Percentiles rank a stretch among this genome's conserved stretches.
These are phyloP conservation scores for Napeogenes sylphis DNA, from an alignment of 2,888 invertebrate species.

Conservation along the genomic window DNA sequence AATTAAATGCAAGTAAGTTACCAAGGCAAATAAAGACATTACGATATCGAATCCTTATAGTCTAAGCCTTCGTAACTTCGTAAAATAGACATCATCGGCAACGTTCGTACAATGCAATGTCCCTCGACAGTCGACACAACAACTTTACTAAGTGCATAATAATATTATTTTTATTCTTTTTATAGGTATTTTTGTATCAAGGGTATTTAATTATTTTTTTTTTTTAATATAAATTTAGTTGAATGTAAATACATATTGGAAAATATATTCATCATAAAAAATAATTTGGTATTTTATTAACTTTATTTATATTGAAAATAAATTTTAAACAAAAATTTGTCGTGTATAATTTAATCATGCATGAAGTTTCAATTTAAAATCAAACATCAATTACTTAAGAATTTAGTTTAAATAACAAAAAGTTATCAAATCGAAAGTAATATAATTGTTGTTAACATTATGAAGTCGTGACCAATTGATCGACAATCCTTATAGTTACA, in stretches of 20 bases:
- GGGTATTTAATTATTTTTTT: neutral
- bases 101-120: too few species aligned
- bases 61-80: too few species aligned
- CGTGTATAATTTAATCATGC: neutral
- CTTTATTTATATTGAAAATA: too few species aligned
- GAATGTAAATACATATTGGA: neutral
- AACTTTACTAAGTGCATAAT: too few species aligned
- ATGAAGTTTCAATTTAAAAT: neutral
- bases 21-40: too few species aligned
- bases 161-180: too few species aligned
- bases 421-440: neutral
- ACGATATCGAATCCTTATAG: too few species aligned
- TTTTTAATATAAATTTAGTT: neutral
- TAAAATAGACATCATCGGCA: too few species aligned
- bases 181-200: neutral
- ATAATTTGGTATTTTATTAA: too few species aligned
- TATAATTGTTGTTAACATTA: neutral
- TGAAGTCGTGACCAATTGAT: constrained; percentile 4
- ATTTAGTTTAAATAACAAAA: neutral
- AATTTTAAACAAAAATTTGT: neutral
- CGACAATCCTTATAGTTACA: neutral
- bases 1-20: too few species aligned
- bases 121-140: too few species aligned
- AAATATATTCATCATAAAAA: neutral
- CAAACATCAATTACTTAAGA: constrained; percentile 1